Evolutionary conservation across 2,888 invertebrate genomes (phyloP).

Genomic region (Bellardia pandia): DNA sequence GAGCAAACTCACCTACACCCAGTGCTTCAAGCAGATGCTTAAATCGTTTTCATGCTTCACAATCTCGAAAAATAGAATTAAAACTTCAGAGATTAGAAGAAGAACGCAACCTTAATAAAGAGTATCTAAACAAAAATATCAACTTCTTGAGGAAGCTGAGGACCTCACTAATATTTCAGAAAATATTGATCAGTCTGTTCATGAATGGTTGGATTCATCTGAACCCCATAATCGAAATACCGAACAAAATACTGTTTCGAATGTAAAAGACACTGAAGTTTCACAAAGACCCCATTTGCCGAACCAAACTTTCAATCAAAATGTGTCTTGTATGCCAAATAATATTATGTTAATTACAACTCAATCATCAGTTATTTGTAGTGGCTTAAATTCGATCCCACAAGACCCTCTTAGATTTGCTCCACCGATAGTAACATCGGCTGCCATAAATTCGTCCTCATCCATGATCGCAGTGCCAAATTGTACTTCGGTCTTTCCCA

Average conservation of each 20-base stretch:
- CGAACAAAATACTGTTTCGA: not conserved
- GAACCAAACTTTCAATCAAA: not conserved
- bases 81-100: slow-evolving; percentile 38
- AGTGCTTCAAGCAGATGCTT: too few species aligned
- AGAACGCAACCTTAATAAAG: slow-evolving; percentile 20
- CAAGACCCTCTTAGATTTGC: not conserved
- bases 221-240: not conserved
- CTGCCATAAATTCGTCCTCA: slow-evolving; percentile 12
- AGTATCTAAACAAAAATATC: slow-evolving; percentile 17
- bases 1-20: too few species aligned
- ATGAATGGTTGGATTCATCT: slow-evolving; percentile 21
- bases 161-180: slow-evolving; percentile 28
- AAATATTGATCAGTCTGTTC: slow-evolving; percentile 33
- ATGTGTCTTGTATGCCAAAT: not conserved
- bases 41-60: too few species aligned
- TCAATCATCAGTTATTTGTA: not conserved
- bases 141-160: slow-evolving; percentile 27
- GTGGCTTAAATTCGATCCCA: not conserved
- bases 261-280: not conserved
- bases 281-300: not conserved
- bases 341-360: not conserved
- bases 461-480: too few species aligned
- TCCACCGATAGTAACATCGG: not conserved
- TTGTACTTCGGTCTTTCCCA: too few species aligned
- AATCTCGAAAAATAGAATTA: slow-evolving; percentile 10